Conservation (phyloP, 1,140 invertebrate species). For the Gerris buenoi region DNA sequence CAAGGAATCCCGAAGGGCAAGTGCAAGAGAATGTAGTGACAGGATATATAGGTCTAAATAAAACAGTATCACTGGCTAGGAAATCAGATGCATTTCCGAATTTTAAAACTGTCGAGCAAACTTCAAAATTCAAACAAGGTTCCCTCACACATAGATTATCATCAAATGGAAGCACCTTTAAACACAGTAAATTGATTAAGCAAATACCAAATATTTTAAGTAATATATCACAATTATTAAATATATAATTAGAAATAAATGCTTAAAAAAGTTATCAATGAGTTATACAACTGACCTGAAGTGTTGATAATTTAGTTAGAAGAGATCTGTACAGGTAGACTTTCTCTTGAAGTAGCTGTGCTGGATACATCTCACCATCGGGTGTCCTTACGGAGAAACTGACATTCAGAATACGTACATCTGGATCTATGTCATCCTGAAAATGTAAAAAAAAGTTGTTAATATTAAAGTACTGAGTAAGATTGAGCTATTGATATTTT, state of each 20-base stretch:
- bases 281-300: constrained; percentile 54
- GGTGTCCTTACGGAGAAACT: constrained; percentile 79
- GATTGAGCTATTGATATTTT: no score
- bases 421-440: constrained; percentile 67
- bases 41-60: constrained; percentile 89
- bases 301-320: constrained; percentile 68
- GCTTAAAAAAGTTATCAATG: no score
- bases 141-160: constrained; percentile 93
- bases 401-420: constrained; percentile 74
- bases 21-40: constrained; percentile 86
- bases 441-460: no score
- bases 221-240: no score
- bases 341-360: constrained; percentile 80
- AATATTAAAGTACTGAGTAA: no score
- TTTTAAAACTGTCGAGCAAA: constrained; percentile 79
- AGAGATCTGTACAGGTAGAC: constrained; percentile 81
- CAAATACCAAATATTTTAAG: background rate
- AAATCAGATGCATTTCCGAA: constrained; percentile 88
- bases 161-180: constrained; percentile 80
- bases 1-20: constrained; percentile 68
- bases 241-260: no score
- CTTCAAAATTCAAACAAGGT: constrained; percentile 89
- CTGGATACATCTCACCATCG: constrained; percentile 66
- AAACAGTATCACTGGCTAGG: constrained; percentile 74
- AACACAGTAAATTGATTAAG: constrained; percentile 13